These are phyloP conservation scores for Microplitis demolitor DNA, from an alignment of 1,140 invertebrate genomes.

Conservation along the genomic window DNA sequence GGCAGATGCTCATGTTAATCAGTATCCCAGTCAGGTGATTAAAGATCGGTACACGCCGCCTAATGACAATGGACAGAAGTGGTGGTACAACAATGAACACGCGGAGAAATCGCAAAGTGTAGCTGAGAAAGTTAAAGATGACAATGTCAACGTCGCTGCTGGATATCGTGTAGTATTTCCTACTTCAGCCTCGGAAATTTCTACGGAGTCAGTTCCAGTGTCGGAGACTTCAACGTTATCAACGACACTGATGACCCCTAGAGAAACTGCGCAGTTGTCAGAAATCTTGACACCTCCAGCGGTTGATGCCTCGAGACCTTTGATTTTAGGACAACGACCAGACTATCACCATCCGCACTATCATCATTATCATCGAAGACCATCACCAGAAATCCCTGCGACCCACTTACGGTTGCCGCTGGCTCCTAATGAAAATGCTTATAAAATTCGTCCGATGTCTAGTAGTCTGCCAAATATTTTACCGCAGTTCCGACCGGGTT, in stretches of 20 bases:
- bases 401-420: conserved; percentile 34
- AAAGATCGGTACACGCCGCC: neutral
- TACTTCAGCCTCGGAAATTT: neutral
- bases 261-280: conserved; percentile 36
- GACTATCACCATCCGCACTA: conserved; percentile 45
- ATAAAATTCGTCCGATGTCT: conserved; percentile 51
- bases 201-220: conserved; percentile 19
- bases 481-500: conserved; percentile 73
- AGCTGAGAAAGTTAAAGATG: conserved; percentile 7
- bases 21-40: neutral
- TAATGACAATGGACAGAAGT: neutral
- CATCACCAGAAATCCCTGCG: conserved; percentile 6
- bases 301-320: conserved; percentile 40
- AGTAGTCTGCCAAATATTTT: conserved; percentile 70
- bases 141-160: conserved; percentile 15
- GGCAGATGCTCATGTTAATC: neutral
- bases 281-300: conserved; percentile 54
- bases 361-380: conserved; percentile 20
- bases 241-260: neutral
- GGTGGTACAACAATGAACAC: conserved; percentile 20
- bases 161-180: conserved; percentile 29
- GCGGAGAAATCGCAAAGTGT: conserved; percentile 16
- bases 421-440: conserved; percentile 46
- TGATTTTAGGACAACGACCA: conserved; percentile 40
- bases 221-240: conserved; percentile 16